These are phyloP conservation scores for Oncorhynchus tshawytscha DNA, from an alignment of 2,113 vertebrate genomes.

Conservation along the genomic window DNA sequence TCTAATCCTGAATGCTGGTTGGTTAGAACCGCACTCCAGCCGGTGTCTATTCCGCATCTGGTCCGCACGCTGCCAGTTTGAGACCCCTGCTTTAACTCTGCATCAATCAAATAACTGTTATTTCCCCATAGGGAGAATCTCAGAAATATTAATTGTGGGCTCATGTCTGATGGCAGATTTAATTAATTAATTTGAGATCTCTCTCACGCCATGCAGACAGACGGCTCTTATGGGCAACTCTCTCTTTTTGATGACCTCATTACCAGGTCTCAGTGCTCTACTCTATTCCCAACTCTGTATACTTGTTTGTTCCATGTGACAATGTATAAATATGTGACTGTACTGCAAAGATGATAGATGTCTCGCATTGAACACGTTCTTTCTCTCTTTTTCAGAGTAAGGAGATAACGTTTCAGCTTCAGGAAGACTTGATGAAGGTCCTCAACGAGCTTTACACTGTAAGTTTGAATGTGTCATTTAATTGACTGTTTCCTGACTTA, in stretches of 20 bases:
- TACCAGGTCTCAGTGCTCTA: neutral
- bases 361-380: neutral
- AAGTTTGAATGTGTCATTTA: slow-evolving; percentile 63
- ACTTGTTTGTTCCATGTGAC: neutral
- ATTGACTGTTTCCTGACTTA: too few species aligned
- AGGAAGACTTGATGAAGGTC: slow-evolving; percentile 99
- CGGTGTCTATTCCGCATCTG: slow-evolving; percentile 13
- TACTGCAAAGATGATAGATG: neutral
- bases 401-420: slow-evolving; percentile 95
- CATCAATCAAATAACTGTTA: slow-evolving; percentile 34
- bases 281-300: neutral
- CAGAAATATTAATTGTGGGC: slow-evolving; percentile 5
- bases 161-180: slow-evolving; percentile 56
- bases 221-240: slow-evolving; percentile 29
- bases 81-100: slow-evolving; percentile 19
- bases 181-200: slow-evolving; percentile 55
- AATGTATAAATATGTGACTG: neutral
- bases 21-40: neutral
- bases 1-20: too few species aligned
- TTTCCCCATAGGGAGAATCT: slow-evolving; percentile 12
- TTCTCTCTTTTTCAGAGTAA: slow-evolving; percentile 81
- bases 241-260: neutral
- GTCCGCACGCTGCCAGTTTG: too few species aligned
- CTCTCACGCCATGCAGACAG: slow-evolving; percentile 35
- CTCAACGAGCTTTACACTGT: slow-evolving; percentile 98